Evolutionary conservation across 2,113 vertebrate species (phyloP), one percentile per base, ranked within the genome.

Genomic region (Lamprotornis superbus): DNA sequence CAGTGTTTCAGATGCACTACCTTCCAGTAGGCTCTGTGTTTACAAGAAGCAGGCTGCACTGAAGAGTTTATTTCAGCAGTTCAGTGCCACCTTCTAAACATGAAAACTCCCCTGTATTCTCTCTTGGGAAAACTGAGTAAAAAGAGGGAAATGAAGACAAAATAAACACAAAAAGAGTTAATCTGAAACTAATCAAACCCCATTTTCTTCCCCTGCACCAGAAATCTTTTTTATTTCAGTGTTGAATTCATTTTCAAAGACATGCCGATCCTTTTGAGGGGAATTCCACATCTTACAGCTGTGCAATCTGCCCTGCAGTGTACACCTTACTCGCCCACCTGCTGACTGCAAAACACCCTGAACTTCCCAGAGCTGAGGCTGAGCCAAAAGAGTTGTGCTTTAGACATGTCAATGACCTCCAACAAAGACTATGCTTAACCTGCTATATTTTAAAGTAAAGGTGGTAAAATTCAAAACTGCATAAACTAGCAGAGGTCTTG

Each of bases 221-320:
- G 93, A 96, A 93, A 82, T 78, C 53, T 64, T 85, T 97, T 89
- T 96, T 33, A 60, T 94, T 94, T 97, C 76, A 78, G 59, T 11
- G 73, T 87, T 44, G 90, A 97, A 79, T 91, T 87, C 3, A 40
- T 94, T 97, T 98, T 97, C 98, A 98, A 98, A 98, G 97, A 87
- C 64, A 14, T 49, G 98, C 98, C 96, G 96, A 97, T 96, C 95
- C 97, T 98, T 97, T 85, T 33, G 83, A 97, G 98, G 98, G 98
- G 98, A 99, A 98, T 99, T 99, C 99, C 98, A 59, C 96, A 90
- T 82, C 97, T 97, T 96, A 89, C 98, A 98, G 97, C 98, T 98
- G 98, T 95, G 67, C 80, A 59, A 95, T 97, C 97, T 98, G 98
- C 98, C 97, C 97, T 97, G 97, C 97, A 98, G 98, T 98, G 95